Conservation (phyloP, 1,140 invertebrate genomes). For the Habropoda laboriosa region DNA sequence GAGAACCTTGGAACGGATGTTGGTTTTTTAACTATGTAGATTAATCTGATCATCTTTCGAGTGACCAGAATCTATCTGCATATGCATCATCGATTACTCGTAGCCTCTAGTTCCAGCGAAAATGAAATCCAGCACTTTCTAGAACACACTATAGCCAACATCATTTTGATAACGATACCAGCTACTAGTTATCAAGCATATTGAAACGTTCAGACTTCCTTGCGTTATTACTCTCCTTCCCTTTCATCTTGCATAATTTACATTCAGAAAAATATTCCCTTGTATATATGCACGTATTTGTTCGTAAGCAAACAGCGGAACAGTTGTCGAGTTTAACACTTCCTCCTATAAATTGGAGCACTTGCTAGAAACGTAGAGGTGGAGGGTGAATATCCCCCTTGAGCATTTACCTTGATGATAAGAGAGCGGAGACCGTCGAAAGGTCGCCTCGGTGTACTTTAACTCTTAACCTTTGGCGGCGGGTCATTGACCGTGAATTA, state of each 20-base stretch:
- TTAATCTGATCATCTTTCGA: neutral
- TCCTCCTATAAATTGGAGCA: neutral
- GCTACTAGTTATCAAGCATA: neutral
- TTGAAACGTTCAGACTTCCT: neutral
- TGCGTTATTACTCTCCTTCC: too few relatives aligned
- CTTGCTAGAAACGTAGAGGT: too few relatives aligned
- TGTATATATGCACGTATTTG: neutral
- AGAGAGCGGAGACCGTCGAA: conserved; percentile 20
- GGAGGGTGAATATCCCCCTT: conserved; percentile 20
- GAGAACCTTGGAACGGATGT: too few relatives aligned
- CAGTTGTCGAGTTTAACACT: neutral
- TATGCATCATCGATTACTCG: conserved; percentile 7
- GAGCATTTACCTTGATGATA: conserved; percentile 39
- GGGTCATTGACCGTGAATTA: conserved; percentile 19
- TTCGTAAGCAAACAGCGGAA: too few relatives aligned
- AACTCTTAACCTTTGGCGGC: conserved; percentile 47
- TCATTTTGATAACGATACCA: neutral
- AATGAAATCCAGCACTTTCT: neutral
- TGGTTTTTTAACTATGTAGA: neutral
- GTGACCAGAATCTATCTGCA: neutral
- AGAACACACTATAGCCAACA: neutral
- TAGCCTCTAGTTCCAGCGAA: neutral
- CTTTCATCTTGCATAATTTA: neutral
- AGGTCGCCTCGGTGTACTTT: conserved; percentile 28
- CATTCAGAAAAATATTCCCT: neutral